These are phyloP conservation scores for Glyptemys insculpta DNA, from an alignment of 2,797 vertebrate species.

Conservation along the genomic window DNA sequence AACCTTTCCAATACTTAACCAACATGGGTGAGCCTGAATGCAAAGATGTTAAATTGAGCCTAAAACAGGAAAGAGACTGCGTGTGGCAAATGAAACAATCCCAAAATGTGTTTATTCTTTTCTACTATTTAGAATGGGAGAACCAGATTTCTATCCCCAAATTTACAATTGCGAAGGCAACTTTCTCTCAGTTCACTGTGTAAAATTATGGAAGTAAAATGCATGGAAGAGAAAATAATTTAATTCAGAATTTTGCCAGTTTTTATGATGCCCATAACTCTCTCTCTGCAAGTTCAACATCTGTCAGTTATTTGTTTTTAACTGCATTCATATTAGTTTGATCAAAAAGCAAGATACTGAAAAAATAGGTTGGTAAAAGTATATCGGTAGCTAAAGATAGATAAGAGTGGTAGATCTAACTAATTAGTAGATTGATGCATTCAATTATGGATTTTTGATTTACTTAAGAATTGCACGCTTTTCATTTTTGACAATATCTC, in stretches of 20 bases:
- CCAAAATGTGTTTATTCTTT: background rate
- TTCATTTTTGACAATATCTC: background rate
- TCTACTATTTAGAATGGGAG: conserved; percentile 7
- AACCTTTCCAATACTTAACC: background rate
- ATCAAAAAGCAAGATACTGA: too few relatives aligned
- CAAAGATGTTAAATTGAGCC: background rate
- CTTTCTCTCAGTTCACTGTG: too few relatives aligned
- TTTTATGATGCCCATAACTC: too few relatives aligned
- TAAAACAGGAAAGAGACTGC: background rate
- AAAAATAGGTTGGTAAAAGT: too few relatives aligned
- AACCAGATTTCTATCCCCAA: background rate
- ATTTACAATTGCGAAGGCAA: too few relatives aligned
- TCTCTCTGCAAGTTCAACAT: too few relatives aligned
- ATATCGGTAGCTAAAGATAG: background rate
- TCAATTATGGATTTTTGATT: background rate
- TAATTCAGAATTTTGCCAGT: too few relatives aligned
- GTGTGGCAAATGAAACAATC: background rate
- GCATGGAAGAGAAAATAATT: too few relatives aligned
- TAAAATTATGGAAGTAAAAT: too few relatives aligned
- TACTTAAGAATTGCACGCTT: background rate
- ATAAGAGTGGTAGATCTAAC: background rate
- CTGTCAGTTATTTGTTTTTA: too few relatives aligned
- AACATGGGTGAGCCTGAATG: background rate
- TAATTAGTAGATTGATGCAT: background rate
- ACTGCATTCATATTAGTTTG: too few relatives aligned